These are phyloP conservation scores for Gasterosteus aculeatus DNA, from an alignment of 2,113 vertebrate genomes.

Conservation along the genomic window DNA sequence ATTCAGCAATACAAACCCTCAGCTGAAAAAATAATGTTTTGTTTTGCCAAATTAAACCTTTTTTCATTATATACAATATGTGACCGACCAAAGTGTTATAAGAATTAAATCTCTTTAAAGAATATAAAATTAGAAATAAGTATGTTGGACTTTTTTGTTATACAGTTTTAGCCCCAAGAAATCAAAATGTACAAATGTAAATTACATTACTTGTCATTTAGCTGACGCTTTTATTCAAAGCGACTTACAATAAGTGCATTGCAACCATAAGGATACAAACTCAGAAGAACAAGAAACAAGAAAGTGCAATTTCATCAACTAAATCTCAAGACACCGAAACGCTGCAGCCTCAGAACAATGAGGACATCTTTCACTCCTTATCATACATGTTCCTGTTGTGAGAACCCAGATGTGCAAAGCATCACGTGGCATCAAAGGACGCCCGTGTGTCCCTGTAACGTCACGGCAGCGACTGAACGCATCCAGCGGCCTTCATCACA, in stretches of 20 bases:
- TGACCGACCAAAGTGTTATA: background rate
- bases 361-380: background rate
- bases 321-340: background rate
- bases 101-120: slow-evolving; percentile 3
- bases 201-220: background rate
- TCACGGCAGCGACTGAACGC: slow-evolving; percentile 39
- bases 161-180: background rate
- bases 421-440: slow-evolving; percentile 48
- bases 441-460: slow-evolving; percentile 34
- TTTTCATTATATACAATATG: background rate
- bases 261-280: too few species aligned
- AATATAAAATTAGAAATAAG: too few species aligned
- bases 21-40: background rate
- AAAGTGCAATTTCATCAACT: too few species aligned
- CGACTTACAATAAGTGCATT: too few species aligned
- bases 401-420: slow-evolving; percentile 25
- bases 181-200: background rate
- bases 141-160: background rate
- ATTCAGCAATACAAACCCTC: background rate
- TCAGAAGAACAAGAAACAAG: too few species aligned
- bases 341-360: background rate
- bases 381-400: background rate
- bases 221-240: too few species aligned
- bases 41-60: background rate
- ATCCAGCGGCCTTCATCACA: slow-evolving; percentile 29